Conservation (phyloP, 2,888 invertebrate genomes). For the Chrysolina americana region DNA sequence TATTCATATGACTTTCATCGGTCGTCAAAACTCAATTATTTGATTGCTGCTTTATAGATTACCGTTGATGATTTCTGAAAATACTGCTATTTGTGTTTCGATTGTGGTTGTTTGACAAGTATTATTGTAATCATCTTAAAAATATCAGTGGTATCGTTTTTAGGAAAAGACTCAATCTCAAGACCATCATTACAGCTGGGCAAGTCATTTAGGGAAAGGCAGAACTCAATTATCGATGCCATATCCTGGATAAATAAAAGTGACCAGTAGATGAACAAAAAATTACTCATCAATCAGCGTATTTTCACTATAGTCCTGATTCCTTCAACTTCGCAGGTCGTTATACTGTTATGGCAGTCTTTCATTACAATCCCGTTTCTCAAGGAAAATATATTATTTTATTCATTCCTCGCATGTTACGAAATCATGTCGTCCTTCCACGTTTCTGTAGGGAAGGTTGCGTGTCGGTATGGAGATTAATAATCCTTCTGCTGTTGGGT, state of each 20-base stretch:
- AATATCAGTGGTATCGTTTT: too few relatives aligned
- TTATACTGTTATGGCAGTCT: not conserved
- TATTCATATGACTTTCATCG: not conserved
- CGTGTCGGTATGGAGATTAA: slow-evolving; percentile 5
- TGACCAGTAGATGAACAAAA: not conserved
- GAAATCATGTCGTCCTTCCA: not conserved
- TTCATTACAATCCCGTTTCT: not conserved
- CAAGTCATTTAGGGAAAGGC: too few relatives aligned
- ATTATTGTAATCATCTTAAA: too few relatives aligned
- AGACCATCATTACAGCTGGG: too few relatives aligned
- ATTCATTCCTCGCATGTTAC: not conserved
- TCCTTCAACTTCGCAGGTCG: not conserved
- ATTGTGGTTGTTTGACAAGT: too few relatives aligned
- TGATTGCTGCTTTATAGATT: too few relatives aligned
- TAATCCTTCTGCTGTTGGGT: slow-evolving; percentile 2
- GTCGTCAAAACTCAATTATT: too few relatives aligned
- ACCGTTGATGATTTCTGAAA: too few relatives aligned
- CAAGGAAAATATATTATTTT: not conserved
- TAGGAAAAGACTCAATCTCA: too few relatives aligned
- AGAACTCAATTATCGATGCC: too few relatives aligned
- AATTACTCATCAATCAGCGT: not conserved
- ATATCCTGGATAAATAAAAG: too few relatives aligned
- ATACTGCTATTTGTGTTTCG: too few relatives aligned
- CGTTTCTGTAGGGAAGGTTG: not conserved
- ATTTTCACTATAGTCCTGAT: not conserved